phyloP scores from a whole-genome alignment of 64 coral and sea anemone genomes.

The Acropora tenuis region DNA sequence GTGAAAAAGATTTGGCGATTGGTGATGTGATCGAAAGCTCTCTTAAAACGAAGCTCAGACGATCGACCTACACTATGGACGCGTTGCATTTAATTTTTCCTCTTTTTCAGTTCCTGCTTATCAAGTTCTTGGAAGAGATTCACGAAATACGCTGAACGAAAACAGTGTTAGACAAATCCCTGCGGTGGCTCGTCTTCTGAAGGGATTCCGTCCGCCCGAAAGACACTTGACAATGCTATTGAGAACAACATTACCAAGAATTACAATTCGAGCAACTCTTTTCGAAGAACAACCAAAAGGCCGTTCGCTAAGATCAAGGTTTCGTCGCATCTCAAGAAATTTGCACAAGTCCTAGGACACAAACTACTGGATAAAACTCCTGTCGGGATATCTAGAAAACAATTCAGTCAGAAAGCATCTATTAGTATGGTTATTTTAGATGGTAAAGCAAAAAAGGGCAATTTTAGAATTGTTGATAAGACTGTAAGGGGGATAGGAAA shows the following conservation, averaged over 20 bases:
- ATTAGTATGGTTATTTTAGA: background rate
- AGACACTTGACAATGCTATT: no score
- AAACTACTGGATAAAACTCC: background rate
- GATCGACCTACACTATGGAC: no score
- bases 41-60: no score
- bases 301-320: background rate
- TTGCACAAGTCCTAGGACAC: background rate
- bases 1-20: no score
- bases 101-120: background rate
- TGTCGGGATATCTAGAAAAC: background rate
- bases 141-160: background rate
- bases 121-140: background rate
- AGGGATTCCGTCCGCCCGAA: background rate
- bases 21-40: no score
- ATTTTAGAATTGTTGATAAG: conserved; percentile 38
- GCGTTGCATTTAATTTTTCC: background rate
- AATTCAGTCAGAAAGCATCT: background rate
- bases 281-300: background rate
- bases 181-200: background rate
- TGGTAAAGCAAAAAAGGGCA: background rate
- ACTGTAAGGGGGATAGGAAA: conserved; percentile 36
- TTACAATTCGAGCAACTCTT: background rate
- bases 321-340: conserved; percentile 12
- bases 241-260: background rate
- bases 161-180: background rate